Conservation (phyloP, 1,140 invertebrate species). For the Zaprionus tsacasi region DNA sequence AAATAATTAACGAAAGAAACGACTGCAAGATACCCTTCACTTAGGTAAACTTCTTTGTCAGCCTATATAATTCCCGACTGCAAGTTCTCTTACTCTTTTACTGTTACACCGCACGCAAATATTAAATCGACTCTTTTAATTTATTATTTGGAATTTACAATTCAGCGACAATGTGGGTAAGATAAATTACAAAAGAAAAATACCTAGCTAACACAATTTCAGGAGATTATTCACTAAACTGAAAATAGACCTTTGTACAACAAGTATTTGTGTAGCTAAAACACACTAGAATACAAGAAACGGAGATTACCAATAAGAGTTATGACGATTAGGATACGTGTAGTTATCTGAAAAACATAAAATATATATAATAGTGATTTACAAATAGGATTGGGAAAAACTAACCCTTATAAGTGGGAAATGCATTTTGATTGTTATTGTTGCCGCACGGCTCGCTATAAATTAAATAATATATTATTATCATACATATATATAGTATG, state of each 20-base stretch:
- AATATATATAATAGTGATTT: neutral
- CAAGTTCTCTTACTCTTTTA: too few species aligned
- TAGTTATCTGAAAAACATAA: neutral
- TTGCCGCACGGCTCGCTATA: neutral
- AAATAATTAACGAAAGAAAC: too few species aligned
- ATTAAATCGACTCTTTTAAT: neutral
- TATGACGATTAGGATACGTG: neutral
- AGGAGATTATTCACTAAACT: neutral
- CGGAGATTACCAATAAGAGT: conserved; percentile 2
- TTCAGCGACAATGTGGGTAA: neutral
- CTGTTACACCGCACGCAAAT: too few species aligned
- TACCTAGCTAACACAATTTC: neutral
- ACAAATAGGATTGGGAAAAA: neutral
- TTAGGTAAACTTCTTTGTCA: too few species aligned
- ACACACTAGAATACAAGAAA: neutral
- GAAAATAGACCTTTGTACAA: neutral
- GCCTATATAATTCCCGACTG: too few species aligned
- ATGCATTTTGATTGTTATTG: neutral
- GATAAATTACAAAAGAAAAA: neutral
- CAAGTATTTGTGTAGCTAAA: neutral
- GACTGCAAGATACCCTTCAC: too few species aligned
- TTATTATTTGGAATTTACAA: neutral
- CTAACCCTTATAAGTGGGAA: neutral
- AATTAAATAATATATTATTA: neutral
- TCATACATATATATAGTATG: neutral